A percentile compares a stretch with the other conserved stretches of the same genome.
phyloP scores from a whole-genome alignment of 2,888 invertebrate genomes.

The Rhodophaea formosa region DNA sequence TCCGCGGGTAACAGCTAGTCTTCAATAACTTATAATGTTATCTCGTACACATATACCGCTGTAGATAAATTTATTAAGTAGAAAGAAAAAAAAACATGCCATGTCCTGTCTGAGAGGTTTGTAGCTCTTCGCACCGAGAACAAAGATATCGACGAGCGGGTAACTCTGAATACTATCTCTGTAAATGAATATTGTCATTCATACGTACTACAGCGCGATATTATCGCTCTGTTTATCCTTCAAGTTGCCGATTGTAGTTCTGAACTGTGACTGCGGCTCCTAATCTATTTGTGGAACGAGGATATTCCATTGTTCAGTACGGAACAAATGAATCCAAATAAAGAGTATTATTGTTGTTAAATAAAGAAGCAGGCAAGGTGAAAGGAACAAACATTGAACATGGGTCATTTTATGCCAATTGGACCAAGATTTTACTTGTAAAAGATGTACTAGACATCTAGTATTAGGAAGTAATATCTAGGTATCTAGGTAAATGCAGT shows the following conservation, averaged over 20 bases:
- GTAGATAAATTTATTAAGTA: too few species aligned
- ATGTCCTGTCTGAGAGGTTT: neutral
- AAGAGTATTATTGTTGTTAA: too few species aligned
- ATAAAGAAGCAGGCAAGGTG: too few species aligned
- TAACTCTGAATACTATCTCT: slow-evolving; percentile 66
- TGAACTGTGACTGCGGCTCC: neutral
- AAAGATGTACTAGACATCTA: too few species aligned
- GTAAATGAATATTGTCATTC: slow-evolving; percentile 64
- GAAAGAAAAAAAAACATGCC: neutral
- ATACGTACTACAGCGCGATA: slow-evolving; percentile 38
- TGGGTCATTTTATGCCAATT: too few species aligned
- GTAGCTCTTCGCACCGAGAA: slow-evolving; percentile 28
- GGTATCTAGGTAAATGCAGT: too few species aligned
- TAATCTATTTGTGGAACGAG: neutral
- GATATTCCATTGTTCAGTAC: neutral
- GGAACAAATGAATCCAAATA: neutral
- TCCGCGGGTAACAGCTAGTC: too few species aligned
- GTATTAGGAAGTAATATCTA: too few species aligned
- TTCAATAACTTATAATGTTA: too few species aligned
- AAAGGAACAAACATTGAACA: too few species aligned
- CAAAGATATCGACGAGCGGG: slow-evolving; percentile 68
- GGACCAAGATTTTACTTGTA: too few species aligned
- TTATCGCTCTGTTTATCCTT: slow-evolving; percentile 13
- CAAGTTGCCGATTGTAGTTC: neutral
- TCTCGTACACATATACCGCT: too few species aligned